Conservation (phyloP, 2,888 invertebrate species). For the Byasa hedistus region DNA sequence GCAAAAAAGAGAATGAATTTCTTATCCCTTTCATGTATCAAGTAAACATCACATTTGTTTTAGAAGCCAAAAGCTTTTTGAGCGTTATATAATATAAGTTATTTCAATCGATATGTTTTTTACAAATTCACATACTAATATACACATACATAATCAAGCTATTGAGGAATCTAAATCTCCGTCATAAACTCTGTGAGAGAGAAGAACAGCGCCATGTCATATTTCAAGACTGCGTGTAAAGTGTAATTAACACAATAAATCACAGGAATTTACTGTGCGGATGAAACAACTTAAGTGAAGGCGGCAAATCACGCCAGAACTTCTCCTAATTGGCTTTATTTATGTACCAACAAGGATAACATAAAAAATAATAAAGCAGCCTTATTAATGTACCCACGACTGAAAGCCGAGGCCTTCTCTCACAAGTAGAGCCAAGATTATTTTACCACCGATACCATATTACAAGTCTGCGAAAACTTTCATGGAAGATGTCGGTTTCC, state of each 20-base stretch:
- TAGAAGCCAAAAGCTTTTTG: too few relatives aligned
- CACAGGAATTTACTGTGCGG: slow-evolving; percentile 19
- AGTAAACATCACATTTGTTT: too few relatives aligned
- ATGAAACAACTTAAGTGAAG: slow-evolving; percentile 20
- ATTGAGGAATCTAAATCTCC: neutral
- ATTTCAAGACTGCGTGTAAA: slow-evolving; percentile 16
- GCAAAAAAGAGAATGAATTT: too few relatives aligned
- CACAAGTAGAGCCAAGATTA: too few relatives aligned
- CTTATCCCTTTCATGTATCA: too few relatives aligned
- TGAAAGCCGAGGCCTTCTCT: too few relatives aligned
- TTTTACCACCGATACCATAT: too few relatives aligned
- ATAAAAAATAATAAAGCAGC: neutral
- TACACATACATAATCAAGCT: neutral
- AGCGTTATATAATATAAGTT: too few relatives aligned
- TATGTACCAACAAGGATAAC: neutral
- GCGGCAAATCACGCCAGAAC: slow-evolving; percentile 7
- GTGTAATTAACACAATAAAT: slow-evolving; percentile 28
- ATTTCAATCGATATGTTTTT: too few relatives aligned
- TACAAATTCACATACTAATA: too few relatives aligned
- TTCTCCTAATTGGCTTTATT: slow-evolving; percentile 12
- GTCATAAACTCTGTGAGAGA: neutral
- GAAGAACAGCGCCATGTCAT: neutral
- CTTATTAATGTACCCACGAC: neutral
- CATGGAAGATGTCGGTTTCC: too few relatives aligned
- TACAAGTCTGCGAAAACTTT: too few relatives aligned